Percentiles rank a stretch among this genome's conserved stretches.
Evolutionary conservation across 2,888 invertebrate genomes (phyloP).

Genomic region (Seladonia tumulorum): DNA sequence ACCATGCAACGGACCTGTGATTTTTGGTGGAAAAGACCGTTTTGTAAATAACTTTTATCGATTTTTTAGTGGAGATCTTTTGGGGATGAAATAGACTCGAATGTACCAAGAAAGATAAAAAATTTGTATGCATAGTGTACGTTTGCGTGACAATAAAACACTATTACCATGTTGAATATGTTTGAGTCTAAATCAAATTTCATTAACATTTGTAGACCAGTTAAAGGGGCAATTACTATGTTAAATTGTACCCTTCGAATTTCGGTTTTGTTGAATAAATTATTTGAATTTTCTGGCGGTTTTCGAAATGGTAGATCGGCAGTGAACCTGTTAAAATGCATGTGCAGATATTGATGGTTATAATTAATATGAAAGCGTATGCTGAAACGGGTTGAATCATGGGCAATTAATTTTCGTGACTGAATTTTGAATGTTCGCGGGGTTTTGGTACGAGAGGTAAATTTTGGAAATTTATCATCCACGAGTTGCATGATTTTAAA

Average conservation of each 20-base stretch:
- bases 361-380: not conserved
- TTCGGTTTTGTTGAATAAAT: not conserved
- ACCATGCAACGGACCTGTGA: not conserved
- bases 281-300: not conserved
- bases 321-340: not conserved
- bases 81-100: too few species aligned
- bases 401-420: not conserved
- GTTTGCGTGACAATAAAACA: too few species aligned
- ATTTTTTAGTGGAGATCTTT: not conserved
- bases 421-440: not conserved
- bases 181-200: too few species aligned
- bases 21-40: not conserved
- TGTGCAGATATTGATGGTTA: not conserved
- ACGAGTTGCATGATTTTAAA: not conserved
- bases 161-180: too few species aligned
- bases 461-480: not conserved
- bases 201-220: too few species aligned
- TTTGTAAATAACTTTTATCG: not conserved
- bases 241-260: too few species aligned
- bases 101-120: too few species aligned
- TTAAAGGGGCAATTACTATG: not conserved
- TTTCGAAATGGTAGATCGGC: not conserved
- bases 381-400: not conserved
- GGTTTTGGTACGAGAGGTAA: not conserved
- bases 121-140: too few species aligned